These are phyloP conservation scores for Sinopyrophorus schimmeli DNA, from an alignment of 2,888 invertebrate species.

Conservation along the genomic window DNA sequence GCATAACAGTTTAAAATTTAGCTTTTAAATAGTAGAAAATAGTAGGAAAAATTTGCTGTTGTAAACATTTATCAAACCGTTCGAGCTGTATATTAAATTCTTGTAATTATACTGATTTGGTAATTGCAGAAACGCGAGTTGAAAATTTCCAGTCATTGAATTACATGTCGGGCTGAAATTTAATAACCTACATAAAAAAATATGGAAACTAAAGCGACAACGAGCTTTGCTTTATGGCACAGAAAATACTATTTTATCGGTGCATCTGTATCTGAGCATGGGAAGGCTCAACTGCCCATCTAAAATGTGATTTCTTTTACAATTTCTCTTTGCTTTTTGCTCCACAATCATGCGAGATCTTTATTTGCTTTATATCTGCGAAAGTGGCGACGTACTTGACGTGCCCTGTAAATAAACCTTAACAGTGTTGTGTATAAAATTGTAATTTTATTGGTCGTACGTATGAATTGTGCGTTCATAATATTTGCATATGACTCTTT, in stretches of 20 bases:
- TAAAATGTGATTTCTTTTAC: constrained; percentile 10
- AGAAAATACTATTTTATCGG: constrained; percentile 16
- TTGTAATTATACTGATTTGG: too few species aligned
- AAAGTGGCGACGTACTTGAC: too few species aligned
- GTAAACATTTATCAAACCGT: too few species aligned
- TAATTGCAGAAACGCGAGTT: neutral
- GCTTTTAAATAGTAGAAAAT: too few species aligned
- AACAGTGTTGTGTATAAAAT: constrained; percentile 10
- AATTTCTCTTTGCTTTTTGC: neutral
- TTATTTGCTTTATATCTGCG: too few species aligned
- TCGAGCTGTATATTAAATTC: too few species aligned
- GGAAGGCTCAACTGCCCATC: constrained; percentile 23
- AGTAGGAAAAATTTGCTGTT: too few species aligned
- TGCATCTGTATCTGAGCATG: constrained; percentile 12
- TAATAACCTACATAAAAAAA: too few species aligned
- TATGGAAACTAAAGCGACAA: constrained; percentile 17
- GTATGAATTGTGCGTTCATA: constrained; percentile 11
- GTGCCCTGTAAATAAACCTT: too few species aligned
- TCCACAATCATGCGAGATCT: too few species aligned
- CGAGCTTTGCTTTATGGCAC: constrained; percentile 17
- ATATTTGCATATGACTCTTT: constrained; percentile 7
- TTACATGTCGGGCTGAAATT: too few species aligned
- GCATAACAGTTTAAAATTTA: too few species aligned
- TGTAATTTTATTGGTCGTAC: constrained; percentile 15
- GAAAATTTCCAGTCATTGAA: neutral